Percentiles rank a stretch among this genome's conserved stretches.
These are phyloP conservation scores for Nymphalis polychloros DNA, from an alignment of 2,888 invertebrate species.

Conservation along the genomic window DNA sequence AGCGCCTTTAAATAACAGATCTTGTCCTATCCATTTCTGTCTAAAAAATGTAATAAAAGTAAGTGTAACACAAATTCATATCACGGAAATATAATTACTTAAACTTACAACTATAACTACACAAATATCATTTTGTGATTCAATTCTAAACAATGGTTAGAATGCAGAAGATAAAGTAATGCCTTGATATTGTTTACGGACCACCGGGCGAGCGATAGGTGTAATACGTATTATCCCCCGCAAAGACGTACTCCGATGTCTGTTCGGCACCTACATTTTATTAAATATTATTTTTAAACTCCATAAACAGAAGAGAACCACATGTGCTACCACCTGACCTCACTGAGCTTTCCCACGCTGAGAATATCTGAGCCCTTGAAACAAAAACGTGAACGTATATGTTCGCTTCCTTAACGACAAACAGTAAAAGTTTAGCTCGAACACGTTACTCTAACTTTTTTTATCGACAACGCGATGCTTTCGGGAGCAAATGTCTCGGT, in stretches of 20 bases:
- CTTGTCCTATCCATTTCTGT: neutral
- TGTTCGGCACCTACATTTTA: constrained; percentile 62
- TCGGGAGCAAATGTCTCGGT: constrained; percentile 73
- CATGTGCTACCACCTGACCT: constrained; percentile 80
- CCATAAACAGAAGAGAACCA: constrained; percentile 73
- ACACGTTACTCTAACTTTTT: constrained; percentile 30
- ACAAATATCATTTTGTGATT: constrained; percentile 36
- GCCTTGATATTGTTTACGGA: constrained; percentile 73
- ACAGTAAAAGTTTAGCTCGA: constrained; percentile 45
- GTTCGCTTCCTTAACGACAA: constrained; percentile 56
- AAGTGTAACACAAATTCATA: neutral
- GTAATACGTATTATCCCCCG: constrained; percentile 64
- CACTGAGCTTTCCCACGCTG: constrained; percentile 76
- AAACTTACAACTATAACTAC: constrained; percentile 21
- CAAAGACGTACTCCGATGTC: constrained; percentile 58
- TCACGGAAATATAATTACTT: neutral
- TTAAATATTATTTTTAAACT: constrained; percentile 77
- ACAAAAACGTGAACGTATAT: constrained; percentile 67
- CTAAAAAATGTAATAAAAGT: neutral
- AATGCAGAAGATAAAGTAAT: constrained; percentile 65
- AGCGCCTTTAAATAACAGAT: constrained; percentile 16
- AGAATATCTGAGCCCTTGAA: constrained; percentile 59
- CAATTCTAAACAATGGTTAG: constrained; percentile 56
- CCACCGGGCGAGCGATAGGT: constrained; percentile 62
- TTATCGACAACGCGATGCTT: constrained; percentile 49